These are phyloP conservation scores for Drosophila kikkawai DNA, from an alignment of 1,140 invertebrate genomes.

Conservation along the genomic window DNA sequence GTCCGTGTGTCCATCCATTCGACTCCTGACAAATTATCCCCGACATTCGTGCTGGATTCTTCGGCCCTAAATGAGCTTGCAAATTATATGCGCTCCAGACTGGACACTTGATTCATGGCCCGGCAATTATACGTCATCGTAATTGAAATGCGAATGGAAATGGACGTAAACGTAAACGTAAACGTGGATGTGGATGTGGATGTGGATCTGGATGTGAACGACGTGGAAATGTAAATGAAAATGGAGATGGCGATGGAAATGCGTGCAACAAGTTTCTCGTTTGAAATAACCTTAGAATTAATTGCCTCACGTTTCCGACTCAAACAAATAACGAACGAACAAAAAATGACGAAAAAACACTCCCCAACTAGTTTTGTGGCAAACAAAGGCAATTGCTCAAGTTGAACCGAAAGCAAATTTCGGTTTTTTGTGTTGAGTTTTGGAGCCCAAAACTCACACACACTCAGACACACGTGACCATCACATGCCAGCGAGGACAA, in stretches of 20 bases:
- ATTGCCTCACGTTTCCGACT: constrained; percentile 78
- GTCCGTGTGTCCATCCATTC: background rate
- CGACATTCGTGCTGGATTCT: constrained; percentile 54
- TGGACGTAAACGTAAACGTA: constrained; percentile 16
- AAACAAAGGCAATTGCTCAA: constrained; percentile 78
- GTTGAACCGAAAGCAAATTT: constrained; percentile 69
- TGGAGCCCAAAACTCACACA: constrained; percentile 32
- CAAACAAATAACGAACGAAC: constrained; percentile 34
- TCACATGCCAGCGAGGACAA: constrained; percentile 74
- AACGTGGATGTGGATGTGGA: background rate
- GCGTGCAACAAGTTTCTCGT: constrained; percentile 79
- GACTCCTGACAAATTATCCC: constrained; percentile 59
- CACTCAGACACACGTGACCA: constrained; percentile 65
- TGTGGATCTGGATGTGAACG: constrained; percentile 15
- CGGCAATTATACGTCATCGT: constrained; percentile 77
- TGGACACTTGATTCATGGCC: constrained; percentile 66
- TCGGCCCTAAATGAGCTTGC: constrained; percentile 45
- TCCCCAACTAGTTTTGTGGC: constrained; percentile 57
- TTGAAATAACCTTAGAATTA: constrained; percentile 80
- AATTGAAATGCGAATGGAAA: constrained; percentile 70
- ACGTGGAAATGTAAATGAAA: constrained; percentile 70
- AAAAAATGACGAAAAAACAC: constrained; percentile 19
- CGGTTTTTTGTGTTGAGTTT: constrained; percentile 43
- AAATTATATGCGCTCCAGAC: constrained; percentile 55
- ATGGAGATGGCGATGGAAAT: constrained; percentile 63